Evolutionary conservation across 2,113 vertebrate genomes (phyloP).

Genomic region (Monopterus albus): DNA sequence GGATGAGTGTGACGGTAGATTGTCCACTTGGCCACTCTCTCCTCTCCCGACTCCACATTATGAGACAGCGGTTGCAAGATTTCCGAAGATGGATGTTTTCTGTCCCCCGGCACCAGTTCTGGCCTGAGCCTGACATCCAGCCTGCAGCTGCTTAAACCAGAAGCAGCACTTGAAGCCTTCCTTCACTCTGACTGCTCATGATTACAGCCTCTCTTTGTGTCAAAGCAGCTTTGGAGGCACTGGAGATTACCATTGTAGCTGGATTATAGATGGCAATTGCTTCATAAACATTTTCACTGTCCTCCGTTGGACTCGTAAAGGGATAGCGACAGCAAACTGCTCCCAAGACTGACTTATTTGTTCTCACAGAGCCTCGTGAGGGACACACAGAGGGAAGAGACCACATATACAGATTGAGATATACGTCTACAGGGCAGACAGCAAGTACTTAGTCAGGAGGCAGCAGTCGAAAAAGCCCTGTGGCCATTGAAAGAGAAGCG

Average conservation of each 20-base stretch:
- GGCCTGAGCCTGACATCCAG: slow-evolving; percentile 16
- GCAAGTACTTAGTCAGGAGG: slow-evolving; percentile 51
- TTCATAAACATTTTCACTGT: slow-evolving; percentile 49
- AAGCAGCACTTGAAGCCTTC: slow-evolving; percentile 29
- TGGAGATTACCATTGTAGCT: slow-evolving; percentile 33
- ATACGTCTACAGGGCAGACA: slow-evolving; percentile 54
- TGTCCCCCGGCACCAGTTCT: slow-evolving; percentile 23
- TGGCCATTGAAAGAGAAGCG: slow-evolving; percentile 27
- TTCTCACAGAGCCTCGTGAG: slow-evolving; percentile 33
- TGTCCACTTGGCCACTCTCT: slow-evolving; percentile 6
- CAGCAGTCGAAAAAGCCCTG: slow-evolving; percentile 45
- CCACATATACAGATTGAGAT: slow-evolving; percentile 62
- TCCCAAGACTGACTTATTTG: slow-evolving; percentile 60
- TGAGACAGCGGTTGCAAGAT: slow-evolving; percentile 20
- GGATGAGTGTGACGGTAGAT: slow-evolving; percentile 2
- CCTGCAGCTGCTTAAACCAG: slow-evolving; percentile 38
- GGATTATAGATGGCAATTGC: slow-evolving; percentile 39
- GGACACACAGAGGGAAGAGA: slow-evolving; percentile 33
- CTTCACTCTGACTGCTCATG: neutral
- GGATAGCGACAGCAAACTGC: slow-evolving; percentile 36
- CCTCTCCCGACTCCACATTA: neutral
- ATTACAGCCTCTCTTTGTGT: slow-evolving; percentile 7
- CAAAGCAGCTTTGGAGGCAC: slow-evolving; percentile 29
- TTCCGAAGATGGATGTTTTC: slow-evolving; percentile 34
- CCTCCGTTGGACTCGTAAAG: slow-evolving; percentile 35